Percentiles rank a stretch among this genome's conserved stretches.
Conservation (phyloP, 2,888 invertebrate genomes). For the Homarus gammarus region DNA sequence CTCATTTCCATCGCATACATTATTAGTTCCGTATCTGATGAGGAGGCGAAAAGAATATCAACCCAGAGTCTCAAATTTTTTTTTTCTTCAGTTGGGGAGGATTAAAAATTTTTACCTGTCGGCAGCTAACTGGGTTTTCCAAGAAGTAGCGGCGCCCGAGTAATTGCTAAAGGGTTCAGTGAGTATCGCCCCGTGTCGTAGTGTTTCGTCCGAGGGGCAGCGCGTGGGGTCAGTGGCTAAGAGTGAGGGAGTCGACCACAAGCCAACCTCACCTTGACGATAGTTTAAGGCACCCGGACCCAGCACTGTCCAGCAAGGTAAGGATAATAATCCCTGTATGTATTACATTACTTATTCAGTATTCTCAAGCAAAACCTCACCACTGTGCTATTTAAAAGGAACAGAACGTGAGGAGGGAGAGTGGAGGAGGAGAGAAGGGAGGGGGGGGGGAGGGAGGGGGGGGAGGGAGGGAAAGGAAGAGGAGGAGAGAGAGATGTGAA, state of each 20-base stretch:
- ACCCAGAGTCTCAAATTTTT: no score
- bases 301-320: constrained; percentile 59
- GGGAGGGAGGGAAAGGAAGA: constrained; percentile 32
- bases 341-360: constrained; percentile 72
- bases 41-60: constrained; percentile 57
- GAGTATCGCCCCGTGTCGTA: constrained; percentile 36
- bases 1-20: constrained; percentile 60
- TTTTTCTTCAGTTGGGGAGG: constrained; percentile 21
- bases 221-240: background rate
- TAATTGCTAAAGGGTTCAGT: constrained; percentile 51
- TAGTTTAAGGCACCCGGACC: background rate
- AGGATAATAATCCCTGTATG: constrained; percentile 71
- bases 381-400: constrained; percentile 68
- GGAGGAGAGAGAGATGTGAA: background rate
- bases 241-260: background rate
- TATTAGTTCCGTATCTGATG: constrained; percentile 53
- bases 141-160: constrained; percentile 54
- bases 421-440: background rate
- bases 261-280: no score
- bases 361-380: constrained; percentile 71
- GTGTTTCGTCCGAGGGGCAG: constrained; percentile 40
- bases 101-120: constrained; percentile 67
- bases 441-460: constrained; percentile 5
- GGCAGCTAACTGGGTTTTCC: constrained; percentile 64
- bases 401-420: constrained; percentile 42